Evolutionary conservation across 1,140 invertebrate genomes (phyloP).

Genomic region (Notospermus geniculatus): DNA sequence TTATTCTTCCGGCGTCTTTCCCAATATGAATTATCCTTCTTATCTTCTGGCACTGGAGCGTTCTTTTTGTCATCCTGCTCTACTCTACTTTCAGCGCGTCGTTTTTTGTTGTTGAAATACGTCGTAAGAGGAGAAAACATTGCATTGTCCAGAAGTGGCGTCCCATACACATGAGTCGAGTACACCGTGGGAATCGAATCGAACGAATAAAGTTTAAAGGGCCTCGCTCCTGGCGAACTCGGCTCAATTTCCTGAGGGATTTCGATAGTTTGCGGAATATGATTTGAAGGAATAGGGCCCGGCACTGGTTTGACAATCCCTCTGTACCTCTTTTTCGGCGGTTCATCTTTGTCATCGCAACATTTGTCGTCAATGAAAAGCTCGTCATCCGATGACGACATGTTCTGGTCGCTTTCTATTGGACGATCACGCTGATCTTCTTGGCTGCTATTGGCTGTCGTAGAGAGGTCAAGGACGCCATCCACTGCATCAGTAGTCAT

Average conservation of each 20-base stretch:
- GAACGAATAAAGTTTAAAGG: conserved; percentile 8
- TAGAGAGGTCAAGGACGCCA: too few species aligned
- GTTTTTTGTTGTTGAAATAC: conserved; percentile 5
- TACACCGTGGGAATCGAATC: background rate
- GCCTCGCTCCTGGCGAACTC: background rate
- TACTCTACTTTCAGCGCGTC: background rate
- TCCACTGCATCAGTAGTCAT: too few species aligned
- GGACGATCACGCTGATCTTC: too few species aligned
- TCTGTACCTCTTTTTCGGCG: too few species aligned
- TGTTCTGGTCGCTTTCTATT: too few species aligned
- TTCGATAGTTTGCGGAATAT: background rate
- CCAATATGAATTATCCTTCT: conserved; percentile 55
- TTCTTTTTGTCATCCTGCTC: background rate
- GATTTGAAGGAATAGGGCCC: background rate
- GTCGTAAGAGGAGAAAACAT: background rate
- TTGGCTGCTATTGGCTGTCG: too few species aligned
- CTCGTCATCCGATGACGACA: too few species aligned
- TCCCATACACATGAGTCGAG: background rate
- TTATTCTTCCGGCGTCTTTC: conserved; percentile 56
- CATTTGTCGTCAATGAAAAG: too few species aligned
- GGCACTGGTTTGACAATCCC: background rate
- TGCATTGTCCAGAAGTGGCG: background rate
- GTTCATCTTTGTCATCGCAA: too few species aligned
- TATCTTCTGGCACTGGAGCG: conserved; percentile 21
- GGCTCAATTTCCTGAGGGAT: background rate